phyloP scores from a whole-genome alignment of 2,113 vertebrate genomes.

The Pandion haliaetus region DNA sequence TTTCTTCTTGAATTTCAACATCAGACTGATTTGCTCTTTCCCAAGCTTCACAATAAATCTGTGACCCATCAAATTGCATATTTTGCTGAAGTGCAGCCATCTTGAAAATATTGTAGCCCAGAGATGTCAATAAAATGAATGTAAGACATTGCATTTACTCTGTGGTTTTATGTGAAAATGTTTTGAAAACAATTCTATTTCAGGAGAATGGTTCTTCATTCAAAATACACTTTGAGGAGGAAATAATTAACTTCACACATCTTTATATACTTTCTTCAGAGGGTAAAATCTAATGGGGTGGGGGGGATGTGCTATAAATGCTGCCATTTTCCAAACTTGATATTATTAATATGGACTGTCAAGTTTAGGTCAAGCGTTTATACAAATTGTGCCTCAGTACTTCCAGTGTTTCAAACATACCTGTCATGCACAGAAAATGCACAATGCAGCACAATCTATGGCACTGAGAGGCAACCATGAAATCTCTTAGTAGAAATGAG shows the following conservation, averaged over 20 bases:
- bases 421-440: neutral
- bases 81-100: neutral
- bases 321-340: neutral
- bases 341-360: conserved; percentile 41
- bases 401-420: conserved; percentile 6
- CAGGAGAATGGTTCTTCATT: neutral
- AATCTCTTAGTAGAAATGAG: neutral
- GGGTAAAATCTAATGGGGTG: neutral
- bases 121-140: neutral
- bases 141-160: neutral
- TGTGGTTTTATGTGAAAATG: neutral
- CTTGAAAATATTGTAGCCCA: neutral
- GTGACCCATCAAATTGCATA: neutral
- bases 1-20: neutral
- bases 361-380: conserved; percentile 57
- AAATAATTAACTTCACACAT: neutral
- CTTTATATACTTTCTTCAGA: neutral
- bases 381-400: conserved; percentile 15
- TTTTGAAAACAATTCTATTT: neutral
- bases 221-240: neutral
- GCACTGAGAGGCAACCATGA: neutral
- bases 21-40: neutral
- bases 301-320: neutral
- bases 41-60: neutral
- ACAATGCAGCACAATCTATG: neutral